A percentile compares a stretch with the other conserved stretches of the same genome.
These are phyloP conservation scores for Mesoclemmys tuberculata DNA, from an alignment of 2,113 vertebrate species.

Conservation along the genomic window DNA sequence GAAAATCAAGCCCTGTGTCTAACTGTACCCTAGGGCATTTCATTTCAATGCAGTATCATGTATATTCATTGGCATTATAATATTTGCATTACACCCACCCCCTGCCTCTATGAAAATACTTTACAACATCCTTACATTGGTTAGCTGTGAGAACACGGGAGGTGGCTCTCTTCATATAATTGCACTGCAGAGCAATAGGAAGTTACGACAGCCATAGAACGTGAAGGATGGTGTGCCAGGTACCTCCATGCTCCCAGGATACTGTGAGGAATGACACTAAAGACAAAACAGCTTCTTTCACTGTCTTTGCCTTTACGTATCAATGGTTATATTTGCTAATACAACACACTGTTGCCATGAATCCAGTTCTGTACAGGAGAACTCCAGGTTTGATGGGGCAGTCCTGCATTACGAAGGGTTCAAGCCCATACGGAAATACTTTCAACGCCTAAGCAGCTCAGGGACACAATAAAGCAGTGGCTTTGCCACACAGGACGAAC, in stretches of 20 bases:
- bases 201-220: not conserved
- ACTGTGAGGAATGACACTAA: not conserved
- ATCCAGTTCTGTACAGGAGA: not conserved
- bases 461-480: not conserved
- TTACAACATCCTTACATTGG: not conserved
- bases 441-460: not conserved
- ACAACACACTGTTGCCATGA: slow-evolving; percentile 32
- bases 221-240: not conserved
- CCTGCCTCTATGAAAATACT: not conserved
- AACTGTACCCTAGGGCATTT: slow-evolving; percentile 26
- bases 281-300: not conserved
- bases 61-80: not conserved
- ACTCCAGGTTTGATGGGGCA: not conserved
- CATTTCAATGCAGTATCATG: not conserved
- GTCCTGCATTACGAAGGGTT: not conserved
- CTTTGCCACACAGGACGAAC: slow-evolving; percentile 16
- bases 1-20: slow-evolving; percentile 43
- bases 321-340: not conserved
- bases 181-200: not conserved
- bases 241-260: not conserved
- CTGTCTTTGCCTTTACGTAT: not conserved
- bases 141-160: not conserved
- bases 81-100: not conserved
- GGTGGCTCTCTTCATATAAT: not conserved
- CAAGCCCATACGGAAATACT: not conserved